Evolutionary conservation across 1,140 invertebrate genomes (phyloP), one percentile per base, ranked within the genome.

Genomic region (Leptinotarsa lineolata): DNA sequence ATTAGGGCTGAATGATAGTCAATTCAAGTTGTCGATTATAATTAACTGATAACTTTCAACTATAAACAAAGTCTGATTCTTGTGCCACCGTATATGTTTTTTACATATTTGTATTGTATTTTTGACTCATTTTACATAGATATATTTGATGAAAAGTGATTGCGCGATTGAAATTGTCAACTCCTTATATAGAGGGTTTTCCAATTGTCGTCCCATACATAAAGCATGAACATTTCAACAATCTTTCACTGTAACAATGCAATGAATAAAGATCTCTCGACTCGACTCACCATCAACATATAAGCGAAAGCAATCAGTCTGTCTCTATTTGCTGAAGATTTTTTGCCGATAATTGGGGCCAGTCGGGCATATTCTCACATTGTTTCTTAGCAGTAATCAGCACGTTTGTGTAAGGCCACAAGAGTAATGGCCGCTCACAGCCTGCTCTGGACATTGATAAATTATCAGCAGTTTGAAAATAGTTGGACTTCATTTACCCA

Each of bases 351-450:
- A 68, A 75, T 68, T 72, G 44, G 70, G 73, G 58, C 75, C 75
- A 76, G 63, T 68, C 73, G 70, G 66, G 67, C 72, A 68, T 75
- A 68, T 79, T 77, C 74, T 73, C 72, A 77, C 76, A 79, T 79
- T 75, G 74, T 79, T 77, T 75, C 76, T 79, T 77, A 76, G 69
- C 68, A 76, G 74, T 76, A 79, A 79, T 79, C 78, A 79, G 78
- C 78, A 77, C 72, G 76, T 79, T 79, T 77, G 76, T 79, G 78
- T 79, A 76, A 74, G 78, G 78, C 78, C 74, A 61, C 18, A 77
- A 79, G 78, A 79, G 76, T 79, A 79, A 79, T 79, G 78, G 78
- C 75, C 75, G 76, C 76, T 79, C 74, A 77, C 74, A 77, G 74
- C 64, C 78, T 75, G 75, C 72, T 71, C 44, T 48, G 68, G 78